Conservation (phyloP, 2,113 vertebrate genomes). For the Polypterus senegalus region DNA sequence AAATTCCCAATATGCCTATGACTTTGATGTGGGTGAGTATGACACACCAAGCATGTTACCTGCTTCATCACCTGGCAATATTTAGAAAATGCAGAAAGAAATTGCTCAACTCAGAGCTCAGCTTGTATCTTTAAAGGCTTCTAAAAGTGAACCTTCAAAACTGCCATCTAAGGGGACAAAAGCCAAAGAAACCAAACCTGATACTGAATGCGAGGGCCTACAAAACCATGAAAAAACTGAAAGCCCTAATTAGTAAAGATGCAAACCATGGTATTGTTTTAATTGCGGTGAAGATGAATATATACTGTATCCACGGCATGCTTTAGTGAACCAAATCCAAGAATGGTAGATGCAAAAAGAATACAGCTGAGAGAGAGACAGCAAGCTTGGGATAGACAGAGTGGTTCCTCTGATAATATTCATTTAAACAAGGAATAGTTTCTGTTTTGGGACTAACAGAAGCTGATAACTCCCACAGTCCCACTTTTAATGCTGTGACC, state of each 20-base stretch:
- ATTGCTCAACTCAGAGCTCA: constrained; percentile 2
- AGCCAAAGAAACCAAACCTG: not conserved
- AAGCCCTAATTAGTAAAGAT: not conserved
- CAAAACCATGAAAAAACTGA: not conserved
- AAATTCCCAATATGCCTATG: not conserved
- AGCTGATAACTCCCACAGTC: constrained; percentile 3
- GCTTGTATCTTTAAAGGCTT: not conserved
- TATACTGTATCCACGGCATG: constrained; percentile 11
- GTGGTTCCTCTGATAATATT: too few relatives aligned
- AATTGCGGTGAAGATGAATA: constrained; percentile 16
- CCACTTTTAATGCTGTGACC: not conserved
- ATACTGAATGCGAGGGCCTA: not conserved
- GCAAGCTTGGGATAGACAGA: constrained; percentile 11
- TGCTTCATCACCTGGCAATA: not conserved
- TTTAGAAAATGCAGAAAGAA: not conserved
- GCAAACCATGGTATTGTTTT: constrained; percentile 11
- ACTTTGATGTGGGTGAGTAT: not conserved
- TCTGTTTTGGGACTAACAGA: constrained; percentile 11
- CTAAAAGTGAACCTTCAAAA: not conserved
- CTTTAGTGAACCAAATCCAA: constrained; percentile 8
- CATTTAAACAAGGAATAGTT: constrained; percentile 16
- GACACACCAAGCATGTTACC: not conserved
- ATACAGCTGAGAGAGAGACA: constrained; percentile 6
- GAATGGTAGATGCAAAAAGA: constrained; percentile 6
- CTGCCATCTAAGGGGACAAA: not conserved